Evolutionary conservation across 2,113 vertebrate genomes (phyloP).

Genomic region (Poeciliopsis occidentalis): DNA sequence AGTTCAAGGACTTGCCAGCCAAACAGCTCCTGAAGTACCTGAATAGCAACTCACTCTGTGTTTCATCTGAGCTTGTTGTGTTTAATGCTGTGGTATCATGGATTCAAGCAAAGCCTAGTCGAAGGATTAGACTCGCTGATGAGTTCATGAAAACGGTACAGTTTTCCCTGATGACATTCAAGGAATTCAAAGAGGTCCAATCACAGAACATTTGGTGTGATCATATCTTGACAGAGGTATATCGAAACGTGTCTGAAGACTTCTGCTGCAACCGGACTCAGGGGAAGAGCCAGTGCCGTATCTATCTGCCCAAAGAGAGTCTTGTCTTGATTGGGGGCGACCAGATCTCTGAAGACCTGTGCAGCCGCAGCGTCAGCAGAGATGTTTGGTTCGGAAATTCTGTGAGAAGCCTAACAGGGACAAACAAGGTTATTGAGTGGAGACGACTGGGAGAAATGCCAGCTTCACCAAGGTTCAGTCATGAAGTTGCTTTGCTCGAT

Average conservation of each 20-base stretch:
- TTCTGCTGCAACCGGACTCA: constrained; percentile 51
- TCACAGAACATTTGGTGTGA: constrained; percentile 69
- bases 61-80: constrained; percentile 86
- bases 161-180: constrained; percentile 88
- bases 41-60: constrained; percentile 79
- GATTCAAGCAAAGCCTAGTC: constrained; percentile 81
- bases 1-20: constrained; percentile 84
- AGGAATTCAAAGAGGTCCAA: constrained; percentile 85
- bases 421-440: constrained; percentile 88
- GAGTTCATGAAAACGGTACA: constrained; percentile 83
- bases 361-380: constrained; percentile 75
- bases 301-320: constrained; percentile 82
- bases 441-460: constrained; percentile 83
- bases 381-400: constrained; percentile 89
- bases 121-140: constrained; percentile 71
- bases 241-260: constrained; percentile 55
- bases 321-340: constrained; percentile 89
- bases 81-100: constrained; percentile 84
- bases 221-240: constrained; percentile 46
- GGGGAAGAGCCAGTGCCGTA: constrained; percentile 70
- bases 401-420: constrained; percentile 81
- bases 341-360: constrained; percentile 76
- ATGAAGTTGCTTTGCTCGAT: constrained; percentile 80
- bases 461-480: constrained; percentile 81
- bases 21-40: constrained; percentile 82